Evolutionary conservation across 2,113 vertebrate genomes (phyloP).

Genomic region (Lota lota): DNA sequence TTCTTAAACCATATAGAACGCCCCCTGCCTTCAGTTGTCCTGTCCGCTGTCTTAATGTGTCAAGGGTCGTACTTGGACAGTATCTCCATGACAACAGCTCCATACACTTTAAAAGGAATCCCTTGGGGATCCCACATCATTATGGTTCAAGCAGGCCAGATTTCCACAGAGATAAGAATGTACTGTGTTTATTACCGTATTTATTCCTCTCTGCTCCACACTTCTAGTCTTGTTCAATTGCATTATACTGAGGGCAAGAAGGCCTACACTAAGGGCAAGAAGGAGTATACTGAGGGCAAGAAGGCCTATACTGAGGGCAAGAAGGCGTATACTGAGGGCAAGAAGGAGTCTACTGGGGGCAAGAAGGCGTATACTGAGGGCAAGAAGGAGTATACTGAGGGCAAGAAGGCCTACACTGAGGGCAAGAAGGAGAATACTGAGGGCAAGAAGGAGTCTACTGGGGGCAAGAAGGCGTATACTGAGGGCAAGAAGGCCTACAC

Average conservation of each 20-base stretch:
- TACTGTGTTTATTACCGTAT: conserved; percentile 60
- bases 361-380: no score
- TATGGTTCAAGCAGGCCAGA: conserved; percentile 27
- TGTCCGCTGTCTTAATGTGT: no score
- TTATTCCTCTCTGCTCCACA: conserved; percentile 54
- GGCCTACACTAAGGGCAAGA: no score
- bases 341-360: no score
- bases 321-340: conserved; percentile 17
- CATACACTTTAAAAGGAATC: no score
- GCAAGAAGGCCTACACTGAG: conserved; percentile 4
- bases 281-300: no score
- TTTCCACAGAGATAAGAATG: conserved; percentile 24
- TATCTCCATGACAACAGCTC: no score
- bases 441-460: conserved; percentile 22
- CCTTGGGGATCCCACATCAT: conserved; percentile 1
- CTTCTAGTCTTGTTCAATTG: conserved; percentile 43
- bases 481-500: no score
- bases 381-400: no score
- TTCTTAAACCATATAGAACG: no score
- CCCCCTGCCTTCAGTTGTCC: no score
- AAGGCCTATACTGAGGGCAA: conserved; percentile 25
- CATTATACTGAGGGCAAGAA: conserved; percentile 15
- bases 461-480: not conserved
- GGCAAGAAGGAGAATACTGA: conserved; percentile 33
- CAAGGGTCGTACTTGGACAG: no score